Conservation (phyloP, 2,797 vertebrate species). For the Cirrhinus molitorella region DNA sequence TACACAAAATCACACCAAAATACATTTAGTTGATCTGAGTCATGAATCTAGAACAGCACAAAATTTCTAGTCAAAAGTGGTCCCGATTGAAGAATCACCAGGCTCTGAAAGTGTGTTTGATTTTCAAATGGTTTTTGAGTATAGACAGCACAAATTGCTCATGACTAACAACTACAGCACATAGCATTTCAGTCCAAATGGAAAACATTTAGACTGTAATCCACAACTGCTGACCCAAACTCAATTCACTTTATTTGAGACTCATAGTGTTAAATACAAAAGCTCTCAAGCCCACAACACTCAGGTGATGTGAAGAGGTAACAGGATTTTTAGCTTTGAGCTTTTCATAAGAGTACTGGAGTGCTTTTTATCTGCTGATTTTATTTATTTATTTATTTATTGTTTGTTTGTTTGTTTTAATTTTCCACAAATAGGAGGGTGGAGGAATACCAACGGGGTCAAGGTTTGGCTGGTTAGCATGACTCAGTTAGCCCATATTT, state of each 20-base stretch:
- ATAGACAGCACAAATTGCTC: not conserved
- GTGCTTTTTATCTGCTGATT: not conserved
- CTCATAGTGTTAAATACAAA: slow-evolving; percentile 2
- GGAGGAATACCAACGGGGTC: not conserved
- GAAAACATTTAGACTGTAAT: not conserved
- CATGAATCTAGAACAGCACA: not conserved
- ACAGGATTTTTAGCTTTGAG: not conserved
- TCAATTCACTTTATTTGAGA: not conserved
- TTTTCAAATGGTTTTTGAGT: not conserved
- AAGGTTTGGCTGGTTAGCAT: not conserved
- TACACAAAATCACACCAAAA: not conserved
- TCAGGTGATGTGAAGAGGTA: not conserved
- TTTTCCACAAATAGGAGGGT: not conserved
- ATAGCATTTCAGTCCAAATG: not conserved
- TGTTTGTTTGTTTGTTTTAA: not conserved
- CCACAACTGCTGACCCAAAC: not conserved
- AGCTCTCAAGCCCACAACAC: not conserved
- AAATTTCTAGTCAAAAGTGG: not conserved
- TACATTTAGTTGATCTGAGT: not conserved
- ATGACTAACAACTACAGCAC: not conserved
- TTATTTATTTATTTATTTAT: not conserved
- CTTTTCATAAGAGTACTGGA: not conserved
- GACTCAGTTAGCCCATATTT: not conserved
- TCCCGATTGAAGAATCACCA: not conserved
- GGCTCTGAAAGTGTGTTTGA: not conserved